These are phyloP conservation scores for Schizaphis graminum DNA, from an alignment of 2,888 invertebrate genomes.

Conservation along the genomic window DNA sequence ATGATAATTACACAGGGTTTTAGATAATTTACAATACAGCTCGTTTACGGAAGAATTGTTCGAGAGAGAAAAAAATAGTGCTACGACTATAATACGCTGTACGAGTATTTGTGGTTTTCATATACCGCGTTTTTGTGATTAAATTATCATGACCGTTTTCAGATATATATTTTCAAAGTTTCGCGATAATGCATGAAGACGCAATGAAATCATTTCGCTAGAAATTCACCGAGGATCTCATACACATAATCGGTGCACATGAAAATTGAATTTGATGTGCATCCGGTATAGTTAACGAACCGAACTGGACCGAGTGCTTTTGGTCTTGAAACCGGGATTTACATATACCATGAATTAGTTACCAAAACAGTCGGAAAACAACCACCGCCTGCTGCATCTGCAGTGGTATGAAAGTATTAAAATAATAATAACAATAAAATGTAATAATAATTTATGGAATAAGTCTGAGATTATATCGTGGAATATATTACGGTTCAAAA, in stretches of 20 bases:
- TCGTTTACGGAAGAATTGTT: not conserved
- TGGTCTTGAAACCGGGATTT: not conserved
- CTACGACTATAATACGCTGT: not conserved
- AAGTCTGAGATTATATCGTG: not conserved
- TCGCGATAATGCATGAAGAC: not conserved
- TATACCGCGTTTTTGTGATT: not conserved
- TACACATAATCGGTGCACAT: not conserved
- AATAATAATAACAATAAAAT: too few species aligned
- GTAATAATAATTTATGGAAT: not conserved
- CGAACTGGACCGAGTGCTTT: not conserved
- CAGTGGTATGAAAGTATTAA: not conserved
- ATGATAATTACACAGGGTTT: not conserved
- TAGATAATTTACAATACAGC: not conserved
- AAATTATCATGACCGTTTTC: not conserved
- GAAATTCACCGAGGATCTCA: not conserved
- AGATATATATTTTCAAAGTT: not conserved
- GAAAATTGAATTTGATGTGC: not conserved
- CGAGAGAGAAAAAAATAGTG: not conserved
- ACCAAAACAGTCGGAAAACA: not conserved
- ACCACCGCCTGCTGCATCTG: not conserved
- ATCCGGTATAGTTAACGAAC: constrained; percentile 5
- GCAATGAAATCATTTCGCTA: not conserved
- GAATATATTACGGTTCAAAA: not conserved
- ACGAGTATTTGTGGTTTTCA: not conserved
- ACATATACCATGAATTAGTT: not conserved